phyloP scores from a whole-genome alignment of 1,140 invertebrate genomes.

The Schlechtendalia chinensis region DNA sequence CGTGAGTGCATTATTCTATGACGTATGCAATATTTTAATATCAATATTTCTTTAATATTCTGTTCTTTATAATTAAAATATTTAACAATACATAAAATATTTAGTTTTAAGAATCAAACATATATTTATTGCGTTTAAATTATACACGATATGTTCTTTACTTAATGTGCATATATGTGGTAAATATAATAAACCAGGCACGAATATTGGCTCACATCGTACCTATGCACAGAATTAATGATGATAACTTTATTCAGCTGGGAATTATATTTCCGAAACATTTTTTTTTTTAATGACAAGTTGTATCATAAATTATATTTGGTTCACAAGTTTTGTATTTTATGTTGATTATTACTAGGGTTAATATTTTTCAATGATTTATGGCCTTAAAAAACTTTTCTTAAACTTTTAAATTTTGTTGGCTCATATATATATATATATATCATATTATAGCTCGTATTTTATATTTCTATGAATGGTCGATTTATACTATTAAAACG shows the following conservation, averaged over 20 bases:
- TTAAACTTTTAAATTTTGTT: conserved; percentile 21
- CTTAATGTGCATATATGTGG: too few relatives aligned
- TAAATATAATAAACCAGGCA: too few relatives aligned
- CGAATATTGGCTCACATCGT: too few relatives aligned
- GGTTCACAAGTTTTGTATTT: background rate
- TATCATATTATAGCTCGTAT: background rate
- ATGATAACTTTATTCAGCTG: conserved; percentile 12
- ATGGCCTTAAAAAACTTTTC: background rate
- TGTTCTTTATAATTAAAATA: too few relatives aligned
- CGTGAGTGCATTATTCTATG: too few relatives aligned
- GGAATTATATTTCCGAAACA: conserved; percentile 10
- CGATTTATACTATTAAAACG: background rate
- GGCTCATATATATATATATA: background rate
- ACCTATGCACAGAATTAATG: background rate
- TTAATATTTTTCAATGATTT: conserved; percentile 13
- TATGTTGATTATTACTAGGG: conserved; percentile 3
- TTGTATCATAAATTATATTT: background rate
- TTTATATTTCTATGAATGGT: background rate
- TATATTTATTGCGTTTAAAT: too few relatives aligned
- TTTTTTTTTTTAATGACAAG: conserved; percentile 11
- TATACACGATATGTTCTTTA: too few relatives aligned
- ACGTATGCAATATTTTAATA: too few relatives aligned
- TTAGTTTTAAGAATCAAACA: too few relatives aligned
- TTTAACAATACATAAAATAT: too few relatives aligned
- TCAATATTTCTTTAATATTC: too few relatives aligned